Conservation (phyloP, 2,797 vertebrate genomes). For the Bradypodion ventrale region DNA sequence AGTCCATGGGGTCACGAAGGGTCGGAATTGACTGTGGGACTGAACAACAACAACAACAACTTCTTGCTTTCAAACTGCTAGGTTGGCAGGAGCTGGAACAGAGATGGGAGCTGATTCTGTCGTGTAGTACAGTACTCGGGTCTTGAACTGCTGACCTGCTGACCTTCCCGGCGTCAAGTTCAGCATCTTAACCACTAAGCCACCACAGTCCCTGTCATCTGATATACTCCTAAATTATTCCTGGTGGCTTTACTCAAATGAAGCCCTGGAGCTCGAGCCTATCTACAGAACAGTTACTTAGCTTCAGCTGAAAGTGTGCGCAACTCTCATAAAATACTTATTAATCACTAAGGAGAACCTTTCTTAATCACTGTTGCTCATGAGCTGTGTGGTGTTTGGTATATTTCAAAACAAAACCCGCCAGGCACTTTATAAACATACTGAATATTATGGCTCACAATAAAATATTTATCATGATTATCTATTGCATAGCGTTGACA, state of each 20-base stretch:
- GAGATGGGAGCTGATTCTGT: too few species aligned
- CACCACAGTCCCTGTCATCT: too few species aligned
- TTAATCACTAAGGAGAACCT: not conserved
- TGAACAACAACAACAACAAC: too few species aligned
- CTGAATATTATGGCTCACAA: constrained; percentile 58
- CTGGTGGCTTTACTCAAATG: not conserved
- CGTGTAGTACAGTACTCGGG: too few species aligned
- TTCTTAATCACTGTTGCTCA: not conserved
- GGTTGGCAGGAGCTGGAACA: too few species aligned
- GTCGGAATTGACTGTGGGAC: too few species aligned
- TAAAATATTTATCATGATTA: constrained; percentile 69
- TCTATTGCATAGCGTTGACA: constrained; percentile 70
- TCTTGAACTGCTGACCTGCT: too few species aligned
- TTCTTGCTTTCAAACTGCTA: too few species aligned
- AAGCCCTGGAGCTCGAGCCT: not conserved
- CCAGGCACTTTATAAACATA: constrained; percentile 48
- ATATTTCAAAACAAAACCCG: constrained; percentile 42
- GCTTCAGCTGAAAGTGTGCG: not conserved
- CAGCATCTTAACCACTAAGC: too few species aligned
- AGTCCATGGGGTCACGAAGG: too few species aligned
- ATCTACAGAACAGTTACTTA: not conserved
- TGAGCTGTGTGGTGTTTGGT: not conserved
- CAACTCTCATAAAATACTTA: not conserved
- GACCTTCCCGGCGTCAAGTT: too few species aligned
- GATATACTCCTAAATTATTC: not conserved